Evolutionary conservation across 92 coral and sea anemone species (phyloP).

Genomic region (Siderastrea siderea): DNA sequence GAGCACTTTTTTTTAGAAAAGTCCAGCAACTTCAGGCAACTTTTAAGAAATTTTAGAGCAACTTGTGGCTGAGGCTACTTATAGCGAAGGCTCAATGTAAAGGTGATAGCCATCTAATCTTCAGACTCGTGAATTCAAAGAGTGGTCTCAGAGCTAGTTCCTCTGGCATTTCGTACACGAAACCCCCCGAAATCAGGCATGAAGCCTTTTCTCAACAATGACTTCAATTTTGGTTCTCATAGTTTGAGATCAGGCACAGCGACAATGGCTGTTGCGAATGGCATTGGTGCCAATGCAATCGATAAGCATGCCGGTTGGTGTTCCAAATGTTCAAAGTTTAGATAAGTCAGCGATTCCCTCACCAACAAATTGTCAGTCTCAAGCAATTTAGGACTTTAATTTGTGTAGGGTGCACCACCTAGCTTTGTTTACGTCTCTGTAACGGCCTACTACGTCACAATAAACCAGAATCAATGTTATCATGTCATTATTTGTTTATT

Average conservation of each 20-base stretch:
- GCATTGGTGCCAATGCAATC: neutral
- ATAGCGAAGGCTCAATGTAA: no score
- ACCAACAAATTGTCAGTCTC: slow-evolving; percentile 14
- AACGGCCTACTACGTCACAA: neutral
- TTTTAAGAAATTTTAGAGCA: no score
- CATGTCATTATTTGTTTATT: no score
- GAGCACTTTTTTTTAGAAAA: no score
- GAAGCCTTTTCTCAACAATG: no score
- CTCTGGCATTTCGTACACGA: no score
- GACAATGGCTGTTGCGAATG: neutral
- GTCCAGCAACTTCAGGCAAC: no score
- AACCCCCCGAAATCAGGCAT: neutral
- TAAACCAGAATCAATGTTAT: neutral
- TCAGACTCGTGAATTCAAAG: no score
- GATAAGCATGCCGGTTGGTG: slow-evolving; percentile 47
- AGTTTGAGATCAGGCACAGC: neutral
- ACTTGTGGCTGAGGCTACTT: no score
- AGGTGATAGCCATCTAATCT: no score
- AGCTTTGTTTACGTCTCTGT: slow-evolving; percentile 1
- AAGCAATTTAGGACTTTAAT: neutral
- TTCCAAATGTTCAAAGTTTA: slow-evolving; percentile 16
- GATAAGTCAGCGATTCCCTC: slow-evolving; percentile 9
- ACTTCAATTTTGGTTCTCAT: no score
- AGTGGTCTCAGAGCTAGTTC: no score
- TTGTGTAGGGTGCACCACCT: neutral